A percentile compares a stretch with the other conserved stretches of the same genome.
Conservation (phyloP, 2,113 vertebrate genomes). For the Notothenia coriiceps region DNA sequence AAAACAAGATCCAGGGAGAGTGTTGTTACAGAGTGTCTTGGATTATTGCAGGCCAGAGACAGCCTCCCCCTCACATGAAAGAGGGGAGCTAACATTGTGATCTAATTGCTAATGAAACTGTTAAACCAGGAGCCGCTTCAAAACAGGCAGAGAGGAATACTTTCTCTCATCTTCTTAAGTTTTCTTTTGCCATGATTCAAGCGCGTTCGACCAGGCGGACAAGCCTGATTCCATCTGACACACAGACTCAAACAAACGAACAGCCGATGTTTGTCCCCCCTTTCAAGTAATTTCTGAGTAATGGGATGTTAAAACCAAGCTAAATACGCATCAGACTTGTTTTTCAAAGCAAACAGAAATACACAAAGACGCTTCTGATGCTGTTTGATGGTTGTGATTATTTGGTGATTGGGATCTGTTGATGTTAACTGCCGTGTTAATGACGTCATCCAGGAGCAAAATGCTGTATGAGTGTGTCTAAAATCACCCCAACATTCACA, state of each 20-base stretch:
- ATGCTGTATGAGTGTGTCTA: background rate
- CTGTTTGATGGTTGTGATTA: background rate
- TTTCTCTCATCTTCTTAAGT: slow-evolving; percentile 7
- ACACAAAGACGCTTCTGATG: background rate
- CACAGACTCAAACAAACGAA: background rate
- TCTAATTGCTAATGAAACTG: slow-evolving; percentile 21
- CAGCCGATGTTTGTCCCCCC: background rate
- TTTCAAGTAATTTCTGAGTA: background rate
- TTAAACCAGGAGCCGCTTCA: background rate
- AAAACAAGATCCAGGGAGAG: slow-evolving; percentile 47
- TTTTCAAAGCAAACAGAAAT: slow-evolving; percentile 7
- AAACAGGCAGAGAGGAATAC: slow-evolving; percentile 24
- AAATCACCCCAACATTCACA: background rate
- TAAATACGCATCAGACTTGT: background rate
- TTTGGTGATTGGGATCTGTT: background rate
- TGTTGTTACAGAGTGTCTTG: slow-evolving; percentile 55
- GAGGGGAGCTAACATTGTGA: slow-evolving; percentile 38
- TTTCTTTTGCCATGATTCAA: slow-evolving; percentile 14
- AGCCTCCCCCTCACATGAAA: slow-evolving; percentile 59
- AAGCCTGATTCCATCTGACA: slow-evolving; percentile 19
- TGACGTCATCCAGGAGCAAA: background rate
- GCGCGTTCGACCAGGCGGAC: slow-evolving; percentile 1
- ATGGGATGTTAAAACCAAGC: slow-evolving; percentile 4
- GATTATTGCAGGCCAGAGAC: slow-evolving; percentile 52
- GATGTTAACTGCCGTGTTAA: background rate